phyloP scores from a whole-genome alignment of 2,113 vertebrate genomes.

The Macrotis lagotis region DNA sequence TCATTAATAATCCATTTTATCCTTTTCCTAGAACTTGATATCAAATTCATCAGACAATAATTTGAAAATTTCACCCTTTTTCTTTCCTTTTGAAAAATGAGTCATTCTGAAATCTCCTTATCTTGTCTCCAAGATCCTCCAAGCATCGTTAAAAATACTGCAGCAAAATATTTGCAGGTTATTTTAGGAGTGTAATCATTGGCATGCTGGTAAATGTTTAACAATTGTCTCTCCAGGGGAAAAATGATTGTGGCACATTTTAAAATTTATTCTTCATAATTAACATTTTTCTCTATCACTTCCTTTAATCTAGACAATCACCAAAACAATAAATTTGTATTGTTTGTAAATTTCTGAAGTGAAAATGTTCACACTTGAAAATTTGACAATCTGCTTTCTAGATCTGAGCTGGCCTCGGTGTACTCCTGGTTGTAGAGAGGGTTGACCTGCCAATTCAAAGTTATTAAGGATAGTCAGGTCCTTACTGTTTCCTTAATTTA shows the following conservation, averaged over 20 bases:
- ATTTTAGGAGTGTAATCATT: background rate
- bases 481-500: background rate
- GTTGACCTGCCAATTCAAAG: background rate
- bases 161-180: background rate
- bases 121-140: background rate
- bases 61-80: background rate
- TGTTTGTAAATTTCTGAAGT: background rate
- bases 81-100: background rate
- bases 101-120: background rate
- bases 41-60: background rate
- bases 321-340: background rate
- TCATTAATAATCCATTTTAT: background rate
- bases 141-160: background rate
- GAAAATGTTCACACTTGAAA: background rate
- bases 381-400: background rate
- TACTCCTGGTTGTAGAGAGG: background rate
- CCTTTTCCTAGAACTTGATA: background rate
- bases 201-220: background rate
- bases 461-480: background rate
- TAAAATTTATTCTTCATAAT: background rate
- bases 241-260: background rate
- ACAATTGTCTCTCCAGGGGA: background rate
- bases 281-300: background rate
- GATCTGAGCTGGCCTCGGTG: background rate
- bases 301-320: background rate